A percentile compares a stretch with the other conserved stretches of the same genome.
These are phyloP conservation scores for Ia io DNA, from an alignment of 2,113 vertebrate genomes.

Conservation along the genomic window DNA sequence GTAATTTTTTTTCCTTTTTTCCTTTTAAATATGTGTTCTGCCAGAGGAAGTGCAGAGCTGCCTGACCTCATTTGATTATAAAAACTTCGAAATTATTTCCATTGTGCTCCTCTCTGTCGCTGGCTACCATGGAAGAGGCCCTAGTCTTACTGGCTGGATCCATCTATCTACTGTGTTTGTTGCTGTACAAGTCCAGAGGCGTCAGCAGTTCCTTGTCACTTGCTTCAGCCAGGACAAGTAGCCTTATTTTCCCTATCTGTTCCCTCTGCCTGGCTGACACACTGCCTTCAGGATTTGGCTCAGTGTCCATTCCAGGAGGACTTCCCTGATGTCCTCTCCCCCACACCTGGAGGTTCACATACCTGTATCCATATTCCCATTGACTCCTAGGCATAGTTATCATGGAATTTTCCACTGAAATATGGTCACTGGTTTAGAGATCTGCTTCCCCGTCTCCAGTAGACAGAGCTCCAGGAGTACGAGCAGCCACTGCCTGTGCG, in stretches of 20 bases:
- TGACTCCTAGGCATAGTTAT: neutral
- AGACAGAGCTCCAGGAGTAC: neutral
- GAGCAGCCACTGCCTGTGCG: neutral
- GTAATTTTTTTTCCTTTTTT: neutral
- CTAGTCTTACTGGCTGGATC: neutral
- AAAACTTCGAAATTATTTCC: constrained; percentile 30
- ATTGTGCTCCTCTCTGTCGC: neutral
- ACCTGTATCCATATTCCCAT: neutral
- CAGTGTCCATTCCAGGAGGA: neutral
- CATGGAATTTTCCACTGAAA: constrained; percentile 45
- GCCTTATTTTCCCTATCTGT: neutral
- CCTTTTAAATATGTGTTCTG: constrained; percentile 9
- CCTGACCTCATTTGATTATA: constrained; percentile 57
- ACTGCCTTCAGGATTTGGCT: constrained; percentile 1
- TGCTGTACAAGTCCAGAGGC: neutral
- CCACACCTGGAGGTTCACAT: neutral
- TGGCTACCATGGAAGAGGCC: neutral
- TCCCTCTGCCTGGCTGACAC: neutral
- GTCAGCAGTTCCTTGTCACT: neutral
- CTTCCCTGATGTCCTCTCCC: neutral
- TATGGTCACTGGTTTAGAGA: neutral
- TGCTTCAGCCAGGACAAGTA: neutral
- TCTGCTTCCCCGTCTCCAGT: neutral
- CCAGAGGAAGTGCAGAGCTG: neutral
- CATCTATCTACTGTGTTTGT: neutral